A percentile compares a stretch with the other conserved stretches of the same genome.
Conservation (phyloP, 1,140 invertebrate species). For the Luehdorfia chinensis region DNA sequence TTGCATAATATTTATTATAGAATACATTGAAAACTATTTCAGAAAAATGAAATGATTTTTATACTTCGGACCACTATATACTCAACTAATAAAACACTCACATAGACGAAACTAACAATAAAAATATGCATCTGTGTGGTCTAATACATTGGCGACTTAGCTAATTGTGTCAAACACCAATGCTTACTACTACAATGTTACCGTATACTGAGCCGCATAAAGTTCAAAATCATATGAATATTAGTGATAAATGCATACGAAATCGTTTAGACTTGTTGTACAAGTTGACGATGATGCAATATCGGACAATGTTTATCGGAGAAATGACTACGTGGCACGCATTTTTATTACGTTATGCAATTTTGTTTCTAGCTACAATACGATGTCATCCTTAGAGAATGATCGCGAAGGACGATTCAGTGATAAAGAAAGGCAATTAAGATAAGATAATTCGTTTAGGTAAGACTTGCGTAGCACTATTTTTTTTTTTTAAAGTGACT, state of each 20-base stretch:
- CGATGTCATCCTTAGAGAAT: too few relatives aligned
- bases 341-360: slow-evolving; percentile 42
- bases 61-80: too few relatives aligned
- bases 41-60: too few relatives aligned
- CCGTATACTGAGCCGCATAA: not conserved
- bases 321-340: slow-evolving; percentile 31
- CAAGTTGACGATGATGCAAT: slow-evolving; percentile 38
- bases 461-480: too few relatives aligned
- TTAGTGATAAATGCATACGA: not conserved
- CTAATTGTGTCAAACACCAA: not conserved
- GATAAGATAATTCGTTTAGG: too few relatives aligned
- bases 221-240: slow-evolving; percentile 5
- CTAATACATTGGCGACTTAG: not conserved
- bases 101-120: not conserved
- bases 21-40: too few relatives aligned
- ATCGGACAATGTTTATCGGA: slow-evolving; percentile 37
- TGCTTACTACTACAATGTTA: not conserved
- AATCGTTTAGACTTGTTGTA: slow-evolving; percentile 19
- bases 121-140: not conserved
- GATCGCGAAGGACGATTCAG: too few relatives aligned
- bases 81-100: not conserved
- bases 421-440: too few relatives aligned
- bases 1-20: too few relatives aligned
- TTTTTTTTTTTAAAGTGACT: too few relatives aligned
- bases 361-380: slow-evolving; percentile 1